Evolutionary conservation across 2,888 invertebrate species (phyloP), one percentile per base, ranked within the genome.

Genomic region (Enchytraeus crypticus): DNA sequence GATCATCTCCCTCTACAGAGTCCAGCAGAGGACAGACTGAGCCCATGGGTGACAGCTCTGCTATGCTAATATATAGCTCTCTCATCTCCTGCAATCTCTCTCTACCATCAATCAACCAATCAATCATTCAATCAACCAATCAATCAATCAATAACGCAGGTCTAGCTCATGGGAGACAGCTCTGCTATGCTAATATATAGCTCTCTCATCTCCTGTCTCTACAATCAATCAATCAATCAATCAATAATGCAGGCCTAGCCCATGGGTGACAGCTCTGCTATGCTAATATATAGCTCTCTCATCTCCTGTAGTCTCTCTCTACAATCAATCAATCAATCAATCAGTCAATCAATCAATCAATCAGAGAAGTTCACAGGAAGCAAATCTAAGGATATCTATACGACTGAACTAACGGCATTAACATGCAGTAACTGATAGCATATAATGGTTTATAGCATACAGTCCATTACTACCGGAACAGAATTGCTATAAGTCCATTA

Each of bases 211-310:
- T 96, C 80, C 81, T 97, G 96, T 97, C 95, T 79, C 97, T 97
- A 83, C 38, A 18, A 14, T 38, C 11, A 38, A 38, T 38, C 38
- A 38, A 38, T 38, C 38, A 21, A 27, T n/a, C n/a, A 49, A 14
- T 21, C 30, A 23, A 65, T 85, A 84, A 81, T n/a, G n/a, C 91
- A 91, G 71, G 95, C 93, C 1, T 93, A 93, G 0, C 92, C 92
- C n/a, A n/a, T n/a, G 5, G 95, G 95, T 18, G 93, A 93, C 69
- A 92, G 81, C 81, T 96, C 95, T 0, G 93, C 93, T 80, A 96
- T 96, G 80, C 95, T 96, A 82, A 93, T 92, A 81, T 97, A 97
- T 95, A 98, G 96, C 82, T 98, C 96, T n/a, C 97, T 85, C 96
- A 98, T 98, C 72, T 96, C 80, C 81, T 97, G 96, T 74, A 98